Evolutionary conservation across 2,888 invertebrate species (phyloP), one percentile per base, ranked within the genome.

Genomic region (Cactoblastis cactorum): DNA sequence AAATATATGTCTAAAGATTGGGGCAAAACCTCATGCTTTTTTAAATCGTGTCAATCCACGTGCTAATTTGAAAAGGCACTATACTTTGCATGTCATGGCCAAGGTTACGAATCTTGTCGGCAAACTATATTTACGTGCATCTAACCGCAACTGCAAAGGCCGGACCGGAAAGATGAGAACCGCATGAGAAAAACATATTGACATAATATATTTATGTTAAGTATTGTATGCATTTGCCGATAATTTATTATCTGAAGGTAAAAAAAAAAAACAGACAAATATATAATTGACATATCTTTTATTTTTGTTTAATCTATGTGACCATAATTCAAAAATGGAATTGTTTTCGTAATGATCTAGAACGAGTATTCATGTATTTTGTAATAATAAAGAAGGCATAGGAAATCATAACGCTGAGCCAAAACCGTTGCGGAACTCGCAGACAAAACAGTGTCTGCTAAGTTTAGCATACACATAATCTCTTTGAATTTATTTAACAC

Each of bases 101-200:
- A 43, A 12, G 43, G 43, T 17, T 28, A 17, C 28, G 43, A 43
- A 28, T 43, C 43, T 28, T 28, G 43, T n/a, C 43, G 22, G 41
- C 12, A 24, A 24, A 28, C 24, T 28, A 19, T 43, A 28, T 43
- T 32, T 43, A 43, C 43, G 43, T 43, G 43, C 28, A 11, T 15
- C 22, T 28, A 43, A 43, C 43, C 43, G 43, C 43, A 43, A 28
- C 43, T 43, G 24, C 24, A 43, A 37, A 43, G 41, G 41, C 41
- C 41, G 41, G 28, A 14, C 41, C 41, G 41, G 28, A 14, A 28
- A 43, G 43, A 28, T 43, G 28, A 43, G 28, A 43, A 43, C 43
- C 24, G 9, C 43, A 43, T 28, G 9, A 28, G 5, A 4, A 4
- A 22, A 22, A 3, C 22, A 22, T 6, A 22, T n/a, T n/a, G n/a